Conservation (phyloP, 2,113 vertebrate genomes). For the Anoura caudifer region DNA sequence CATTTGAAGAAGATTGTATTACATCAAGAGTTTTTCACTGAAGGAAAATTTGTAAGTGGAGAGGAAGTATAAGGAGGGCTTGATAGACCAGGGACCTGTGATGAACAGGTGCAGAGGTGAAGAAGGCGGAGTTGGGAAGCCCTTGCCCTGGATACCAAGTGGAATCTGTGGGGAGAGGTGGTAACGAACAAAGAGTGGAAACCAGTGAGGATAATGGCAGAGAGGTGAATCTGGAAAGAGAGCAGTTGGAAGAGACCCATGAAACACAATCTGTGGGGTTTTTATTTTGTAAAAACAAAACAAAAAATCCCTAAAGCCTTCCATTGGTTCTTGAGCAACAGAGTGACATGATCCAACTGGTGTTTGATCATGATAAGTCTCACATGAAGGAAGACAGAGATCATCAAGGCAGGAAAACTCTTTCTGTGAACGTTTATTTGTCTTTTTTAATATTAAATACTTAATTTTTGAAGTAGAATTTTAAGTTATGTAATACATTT, state of each 20-base stretch:
- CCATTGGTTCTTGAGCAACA: neutral
- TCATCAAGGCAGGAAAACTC: neutral
- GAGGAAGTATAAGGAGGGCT: neutral
- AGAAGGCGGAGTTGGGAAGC: neutral
- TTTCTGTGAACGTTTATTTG: neutral
- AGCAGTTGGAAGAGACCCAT: neutral
- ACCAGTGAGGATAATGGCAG: neutral
- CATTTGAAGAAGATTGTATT: neutral
- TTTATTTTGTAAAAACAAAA: neutral
- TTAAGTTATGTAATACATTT: conserved; percentile 13
- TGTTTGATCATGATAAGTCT: neutral
- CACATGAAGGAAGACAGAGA: neutral
- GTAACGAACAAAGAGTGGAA: neutral
- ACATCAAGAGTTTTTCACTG: neutral
- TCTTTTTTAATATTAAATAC: neutral
- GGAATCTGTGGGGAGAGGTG: neutral
- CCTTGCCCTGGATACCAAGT: neutral
- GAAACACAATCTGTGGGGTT: neutral
- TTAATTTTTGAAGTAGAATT: neutral
- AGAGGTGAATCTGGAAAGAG: neutral
- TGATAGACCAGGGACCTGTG: neutral
- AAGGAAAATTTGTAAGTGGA: neutral
- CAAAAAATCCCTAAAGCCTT: neutral
- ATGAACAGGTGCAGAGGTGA: neutral
- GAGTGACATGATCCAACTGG: neutral